phyloP scores from a whole-genome alignment of 2,797 vertebrate genomes.

The Microtus californicus region DNA sequence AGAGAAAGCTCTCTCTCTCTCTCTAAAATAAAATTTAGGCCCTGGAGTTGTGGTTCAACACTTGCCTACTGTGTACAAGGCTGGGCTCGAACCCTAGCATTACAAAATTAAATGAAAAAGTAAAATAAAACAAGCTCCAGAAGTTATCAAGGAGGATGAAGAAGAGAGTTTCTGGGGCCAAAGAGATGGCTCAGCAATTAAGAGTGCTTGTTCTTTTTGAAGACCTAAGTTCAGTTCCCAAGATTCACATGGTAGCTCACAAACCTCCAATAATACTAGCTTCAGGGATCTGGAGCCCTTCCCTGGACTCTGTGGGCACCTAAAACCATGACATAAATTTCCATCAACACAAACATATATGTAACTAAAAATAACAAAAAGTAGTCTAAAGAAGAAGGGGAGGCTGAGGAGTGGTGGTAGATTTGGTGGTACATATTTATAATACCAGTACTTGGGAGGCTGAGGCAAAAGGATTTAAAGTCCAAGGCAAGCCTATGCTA shows the following conservation, averaged over 20 bases:
- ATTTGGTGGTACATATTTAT: background rate
- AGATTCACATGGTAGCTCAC: background rate
- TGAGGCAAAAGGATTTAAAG: background rate
- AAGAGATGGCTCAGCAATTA: background rate
- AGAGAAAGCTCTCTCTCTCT: conserved; percentile 15
- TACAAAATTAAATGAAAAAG: background rate
- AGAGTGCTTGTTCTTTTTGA: background rate
- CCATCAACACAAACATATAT: background rate
- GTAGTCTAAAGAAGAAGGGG: background rate
- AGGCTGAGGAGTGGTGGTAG: background rate
- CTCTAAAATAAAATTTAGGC: background rate
- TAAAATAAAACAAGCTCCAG: background rate
- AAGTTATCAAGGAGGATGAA: background rate
- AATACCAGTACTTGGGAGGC: background rate
- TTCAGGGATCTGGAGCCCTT: background rate
- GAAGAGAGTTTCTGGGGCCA: background rate
- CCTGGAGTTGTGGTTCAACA: background rate
- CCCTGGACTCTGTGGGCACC: background rate
- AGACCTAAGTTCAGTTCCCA: background rate
- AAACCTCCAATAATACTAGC: too few relatives aligned
- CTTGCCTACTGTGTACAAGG: background rate
- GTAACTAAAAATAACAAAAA: background rate
- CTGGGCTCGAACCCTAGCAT: too few relatives aligned
- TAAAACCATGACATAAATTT: background rate
- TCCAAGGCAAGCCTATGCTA: background rate